phyloP scores from a whole-genome alignment of 2,888 invertebrate genomes.

The Hemithea aestivaria region DNA sequence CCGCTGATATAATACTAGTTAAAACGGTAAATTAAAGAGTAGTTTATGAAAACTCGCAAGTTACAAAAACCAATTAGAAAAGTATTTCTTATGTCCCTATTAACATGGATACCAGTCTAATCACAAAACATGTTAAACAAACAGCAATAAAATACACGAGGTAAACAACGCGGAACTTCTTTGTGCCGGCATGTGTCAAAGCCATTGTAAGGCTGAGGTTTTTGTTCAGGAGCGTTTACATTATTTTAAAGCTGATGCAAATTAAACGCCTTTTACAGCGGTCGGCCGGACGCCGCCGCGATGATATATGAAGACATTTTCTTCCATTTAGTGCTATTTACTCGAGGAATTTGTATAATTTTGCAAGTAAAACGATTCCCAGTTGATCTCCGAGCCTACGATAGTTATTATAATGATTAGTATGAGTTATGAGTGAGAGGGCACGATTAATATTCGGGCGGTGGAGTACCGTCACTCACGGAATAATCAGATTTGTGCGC shows the following conservation, averaged over 20 bases:
- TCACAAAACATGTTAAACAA: too few species aligned
- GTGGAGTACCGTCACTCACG: conserved; percentile 46
- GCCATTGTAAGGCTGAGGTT: conserved; percentile 20
- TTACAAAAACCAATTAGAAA: too few species aligned
- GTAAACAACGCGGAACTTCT: conserved; percentile 15
- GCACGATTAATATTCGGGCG: conserved; percentile 55
- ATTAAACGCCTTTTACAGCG: conserved; percentile 28
- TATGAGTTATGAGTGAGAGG: conserved; percentile 44
- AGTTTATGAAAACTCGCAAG: too few species aligned
- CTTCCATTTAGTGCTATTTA: conserved; percentile 42
- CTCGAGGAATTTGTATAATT: conserved; percentile 46
- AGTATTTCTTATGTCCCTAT: too few species aligned
- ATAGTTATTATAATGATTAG: conserved; percentile 50
- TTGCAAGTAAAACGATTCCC: conserved; percentile 46
- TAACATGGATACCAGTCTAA: too few species aligned
- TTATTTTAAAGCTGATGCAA: conserved; percentile 31
- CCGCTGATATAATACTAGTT: too few species aligned
- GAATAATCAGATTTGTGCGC: conserved; percentile 57
- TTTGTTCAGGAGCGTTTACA: conserved; percentile 29
- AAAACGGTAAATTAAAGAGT: too few species aligned
- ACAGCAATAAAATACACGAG: conserved; percentile 7
- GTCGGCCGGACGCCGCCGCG: conserved; percentile 40
- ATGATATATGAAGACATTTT: conserved; percentile 52
- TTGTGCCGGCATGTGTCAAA: conserved; percentile 26
- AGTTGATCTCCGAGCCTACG: conserved; percentile 39